These are phyloP conservation scores for Tyto alba DNA, from an alignment of 2,113 vertebrate species.

Conservation along the genomic window DNA sequence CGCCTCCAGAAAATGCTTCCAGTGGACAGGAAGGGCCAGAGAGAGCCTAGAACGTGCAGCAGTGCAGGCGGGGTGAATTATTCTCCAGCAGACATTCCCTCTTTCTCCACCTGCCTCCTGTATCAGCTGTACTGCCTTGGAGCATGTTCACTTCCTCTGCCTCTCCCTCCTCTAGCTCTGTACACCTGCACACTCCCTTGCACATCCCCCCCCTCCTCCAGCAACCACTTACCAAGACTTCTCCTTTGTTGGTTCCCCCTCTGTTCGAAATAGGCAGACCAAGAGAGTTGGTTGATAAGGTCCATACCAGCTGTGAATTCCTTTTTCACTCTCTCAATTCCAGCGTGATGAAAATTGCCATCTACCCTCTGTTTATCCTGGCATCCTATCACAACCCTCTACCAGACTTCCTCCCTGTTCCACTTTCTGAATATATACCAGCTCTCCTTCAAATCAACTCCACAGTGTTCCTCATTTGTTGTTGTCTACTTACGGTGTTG, in stretches of 20 bases:
- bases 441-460: slow-evolving; percentile 11
- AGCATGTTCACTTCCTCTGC: neutral
- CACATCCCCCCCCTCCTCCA: neutral
- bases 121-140: neutral
- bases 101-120: rapidly evolving
- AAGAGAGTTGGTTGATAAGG: slow-evolving; percentile 15
- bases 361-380: slow-evolving; percentile 10
- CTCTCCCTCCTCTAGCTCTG: neutral
- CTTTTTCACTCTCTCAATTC: neutral
- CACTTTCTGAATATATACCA: slow-evolving; percentile 13
- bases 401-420: neutral
- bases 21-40: neutral
- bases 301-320: slow-evolving; percentile 5
- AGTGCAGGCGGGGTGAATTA: neutral
- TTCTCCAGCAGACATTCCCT: neutral
- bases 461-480: neutral
- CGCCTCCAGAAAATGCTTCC: neutral
- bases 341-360: neutral
- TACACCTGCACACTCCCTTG: neutral
- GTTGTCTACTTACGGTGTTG: slow-evolving; percentile 47
- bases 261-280: neutral
- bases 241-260: neutral
- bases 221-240: slow-evolving; percentile 18
- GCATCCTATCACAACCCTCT: neutral
- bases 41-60: neutral